Evolutionary conservation across 2,113 vertebrate genomes (phyloP).

Genomic region (Copsychus sechellarum): DNA sequence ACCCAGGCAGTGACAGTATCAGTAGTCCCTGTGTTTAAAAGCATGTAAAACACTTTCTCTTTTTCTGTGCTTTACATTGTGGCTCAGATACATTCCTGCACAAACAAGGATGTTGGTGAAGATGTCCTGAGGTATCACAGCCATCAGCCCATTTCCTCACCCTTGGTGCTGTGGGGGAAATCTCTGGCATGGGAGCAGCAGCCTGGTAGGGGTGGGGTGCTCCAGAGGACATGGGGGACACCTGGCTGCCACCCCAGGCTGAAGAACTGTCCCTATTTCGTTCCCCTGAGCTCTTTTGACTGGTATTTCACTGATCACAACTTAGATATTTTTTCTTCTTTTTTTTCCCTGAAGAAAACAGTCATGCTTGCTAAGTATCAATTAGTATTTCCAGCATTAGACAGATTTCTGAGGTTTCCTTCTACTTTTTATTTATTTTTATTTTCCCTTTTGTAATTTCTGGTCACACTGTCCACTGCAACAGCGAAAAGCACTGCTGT

Average conservation of each 20-base stretch:
- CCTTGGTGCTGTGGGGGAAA: neutral
- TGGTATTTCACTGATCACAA: neutral
- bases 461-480: neutral
- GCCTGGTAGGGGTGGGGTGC: neutral
- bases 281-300: neutral
- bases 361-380: neutral
- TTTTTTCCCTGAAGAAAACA: neutral
- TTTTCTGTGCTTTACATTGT: neutral
- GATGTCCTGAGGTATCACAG: neutral
- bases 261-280: neutral
- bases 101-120: neutral
- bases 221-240: neutral
- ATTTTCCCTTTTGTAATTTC: neutral
- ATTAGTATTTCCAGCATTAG: neutral
- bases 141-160: neutral
- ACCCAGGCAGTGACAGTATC: constrained; percentile 35
- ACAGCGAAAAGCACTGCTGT: neutral
- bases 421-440: neutral
- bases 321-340: neutral
- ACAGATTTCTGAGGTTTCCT: neutral
- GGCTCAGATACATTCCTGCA: neutral
- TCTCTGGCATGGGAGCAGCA: neutral
- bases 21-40: constrained; percentile 54
- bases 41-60: constrained; percentile 52
- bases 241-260: neutral